Base-by-base conservation (phyloP, 2,888 invertebrate genomes). In the Heliconius sara region DNA sequence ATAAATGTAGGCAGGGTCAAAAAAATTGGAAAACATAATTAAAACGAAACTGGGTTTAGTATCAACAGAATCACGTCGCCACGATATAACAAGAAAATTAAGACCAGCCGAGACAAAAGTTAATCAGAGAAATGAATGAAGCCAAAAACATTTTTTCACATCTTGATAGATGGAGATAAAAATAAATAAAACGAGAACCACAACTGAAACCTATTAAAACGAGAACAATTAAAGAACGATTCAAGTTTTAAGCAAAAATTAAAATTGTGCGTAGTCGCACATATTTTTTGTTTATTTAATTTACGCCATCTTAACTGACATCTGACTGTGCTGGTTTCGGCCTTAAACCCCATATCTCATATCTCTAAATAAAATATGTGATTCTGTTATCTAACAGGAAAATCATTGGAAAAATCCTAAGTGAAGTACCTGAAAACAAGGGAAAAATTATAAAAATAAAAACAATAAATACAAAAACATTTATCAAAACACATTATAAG, bases 121-220 rank as follows among this genome's bases (percentile, higher is more conserved):
- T 83, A 84, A 81, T 84, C 80, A 81, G 80, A 75, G 70, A 83
- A 81, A 80, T 80, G 80, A 82, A 81, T 79, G 83, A 81, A 80
- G 74, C 75, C 71, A 70, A 75, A 83, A 83, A 80, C 70, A 78
- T 75, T 77, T 83, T 78, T 79, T 76, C 76, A 75, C 78, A 74
- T 74, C 75, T 75, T 71, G 60, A 78, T 60, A 60, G 79, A 72
- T 81, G 47, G 43, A 70, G 16, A 43, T 25, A 43, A 70, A 70
- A 25, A 78, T n/a, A 67, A 47, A 43, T 76, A 80, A 76, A 79
- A 76, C 68, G 47, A 72, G 76, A 52, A 79, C 68, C 79, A 81
- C 39, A 77, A 79, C 74, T 25, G 81, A 70, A 57, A 74, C 74
- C 70, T 74, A 70, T 79, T 63, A 77, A 79, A 81, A 77, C 25